Conservation (phyloP, 1,140 invertebrate species). For the Sycobia sp. region DNA sequence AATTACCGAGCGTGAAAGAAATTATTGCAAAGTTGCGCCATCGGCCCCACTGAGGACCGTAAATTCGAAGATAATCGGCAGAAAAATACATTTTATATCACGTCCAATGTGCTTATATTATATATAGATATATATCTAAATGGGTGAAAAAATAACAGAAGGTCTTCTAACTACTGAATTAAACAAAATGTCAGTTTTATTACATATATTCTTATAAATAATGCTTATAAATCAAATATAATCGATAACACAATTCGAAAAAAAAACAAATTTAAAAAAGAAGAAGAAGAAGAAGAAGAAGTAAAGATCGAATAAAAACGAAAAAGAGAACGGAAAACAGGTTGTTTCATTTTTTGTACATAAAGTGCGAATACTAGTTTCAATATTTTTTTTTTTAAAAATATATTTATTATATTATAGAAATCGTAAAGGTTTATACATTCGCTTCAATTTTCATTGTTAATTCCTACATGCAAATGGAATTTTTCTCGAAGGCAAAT, state of each 20-base stretch:
- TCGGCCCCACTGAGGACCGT: too few species aligned
- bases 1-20: too few species aligned
- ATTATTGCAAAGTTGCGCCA: too few species aligned
- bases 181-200: not conserved
- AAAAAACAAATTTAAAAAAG: not conserved
- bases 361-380: conserved; percentile 10
- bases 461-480: conserved; percentile 16
- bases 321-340: conserved; percentile 17
- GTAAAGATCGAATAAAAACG: not conserved
- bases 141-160: too few species aligned
- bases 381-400: conserved; percentile 26
- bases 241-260: not conserved
- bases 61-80: too few species aligned
- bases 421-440: conserved; percentile 30
- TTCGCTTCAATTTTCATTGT: conserved; percentile 19
- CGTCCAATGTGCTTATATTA: too few species aligned
- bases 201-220: too few species aligned
- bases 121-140: too few species aligned
- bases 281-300: not conserved
- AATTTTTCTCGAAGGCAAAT: conserved; percentile 20
- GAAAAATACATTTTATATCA: too few species aligned
- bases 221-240: too few species aligned
- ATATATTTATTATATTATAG: conserved; percentile 36
- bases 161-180: conserved; percentile 17
- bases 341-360: too few species aligned